A percentile compares a stretch with the other conserved stretches of the same genome.
These are phyloP conservation scores for Thecocarcelia acutangulata DNA, from an alignment of 2,888 invertebrate species.

Conservation along the genomic window DNA sequence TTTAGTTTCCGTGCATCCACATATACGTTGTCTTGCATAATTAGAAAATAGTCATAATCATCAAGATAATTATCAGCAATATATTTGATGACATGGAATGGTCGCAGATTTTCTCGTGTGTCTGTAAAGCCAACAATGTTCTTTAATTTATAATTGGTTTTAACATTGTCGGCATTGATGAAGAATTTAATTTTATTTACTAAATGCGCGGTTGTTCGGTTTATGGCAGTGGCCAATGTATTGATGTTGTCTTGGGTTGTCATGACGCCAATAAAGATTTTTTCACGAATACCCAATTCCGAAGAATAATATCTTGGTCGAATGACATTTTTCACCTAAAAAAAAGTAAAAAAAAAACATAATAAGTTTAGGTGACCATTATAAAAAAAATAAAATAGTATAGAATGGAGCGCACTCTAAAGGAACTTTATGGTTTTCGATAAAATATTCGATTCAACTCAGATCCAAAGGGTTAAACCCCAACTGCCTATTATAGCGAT, in stretches of 20 bases:
- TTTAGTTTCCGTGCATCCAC: conserved; percentile 90
- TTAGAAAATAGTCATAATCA: conserved; percentile 95
- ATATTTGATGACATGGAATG: conserved; percentile 94
- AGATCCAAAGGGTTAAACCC: too few species aligned
- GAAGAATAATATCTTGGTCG: conserved; percentile 97
- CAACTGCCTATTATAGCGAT: too few species aligned
- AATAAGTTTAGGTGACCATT: conserved; percentile 4
- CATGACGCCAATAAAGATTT: conserved; percentile 92
- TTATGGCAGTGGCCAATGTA: conserved; percentile 90
- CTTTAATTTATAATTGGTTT: conserved; percentile 83
- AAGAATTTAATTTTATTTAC: conserved; percentile 93
- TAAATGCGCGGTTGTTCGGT: conserved; percentile 91
- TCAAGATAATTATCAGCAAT: conserved; percentile 93
- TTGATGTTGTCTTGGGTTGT: conserved; percentile 88
- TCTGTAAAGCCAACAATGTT: conserved; percentile 95
- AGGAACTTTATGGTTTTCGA: too few species aligned
- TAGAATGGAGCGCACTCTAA: too few species aligned
- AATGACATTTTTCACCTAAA: conserved; percentile 84
- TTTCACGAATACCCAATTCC: conserved; percentile 95
- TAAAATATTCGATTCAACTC: too few species aligned
- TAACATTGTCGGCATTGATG: conserved; percentile 84
- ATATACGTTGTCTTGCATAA: conserved; percentile 92
- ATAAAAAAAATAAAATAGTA: too few species aligned
- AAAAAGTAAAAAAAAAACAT: conserved; percentile 25
- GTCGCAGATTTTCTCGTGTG: conserved; percentile 87